A percentile compares a stretch with the other conserved stretches of the same genome.
Conservation (phyloP, 2,113 vertebrate species). For the Mastomys coucha region DNA sequence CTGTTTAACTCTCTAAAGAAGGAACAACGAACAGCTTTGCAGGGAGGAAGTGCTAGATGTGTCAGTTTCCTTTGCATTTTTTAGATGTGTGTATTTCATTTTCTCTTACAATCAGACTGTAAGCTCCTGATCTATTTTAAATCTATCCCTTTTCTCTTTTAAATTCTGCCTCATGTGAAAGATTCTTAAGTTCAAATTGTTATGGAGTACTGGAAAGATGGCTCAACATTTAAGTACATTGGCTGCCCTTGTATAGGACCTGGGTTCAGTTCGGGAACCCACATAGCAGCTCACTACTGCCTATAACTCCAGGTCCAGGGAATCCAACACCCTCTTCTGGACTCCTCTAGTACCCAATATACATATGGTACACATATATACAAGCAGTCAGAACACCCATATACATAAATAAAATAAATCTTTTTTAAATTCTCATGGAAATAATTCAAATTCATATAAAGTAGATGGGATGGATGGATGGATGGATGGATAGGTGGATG, state of each 20-base stretch:
- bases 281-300: neutral
- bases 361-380: neutral
- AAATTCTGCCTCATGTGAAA: conserved; percentile 39
- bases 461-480: neutral
- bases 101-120: conserved; percentile 13
- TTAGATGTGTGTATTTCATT: neutral
- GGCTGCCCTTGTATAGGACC: neutral
- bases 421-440: conserved; percentile 33
- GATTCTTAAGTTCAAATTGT: conserved; percentile 43
- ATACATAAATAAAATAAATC: neutral
- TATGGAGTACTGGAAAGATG: neutral
- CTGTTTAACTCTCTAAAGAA: neutral
- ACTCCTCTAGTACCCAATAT: neutral
- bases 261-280: neutral
- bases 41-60: neutral
- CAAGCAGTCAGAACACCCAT: neutral
- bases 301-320: neutral
- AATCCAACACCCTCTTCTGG: neutral
- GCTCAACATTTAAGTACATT: neutral
- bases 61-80: conserved; percentile 1
- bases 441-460: conserved; percentile 13
- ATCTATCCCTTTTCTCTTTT: conserved; percentile 45
- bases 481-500: neutral
- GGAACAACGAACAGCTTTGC: neutral
- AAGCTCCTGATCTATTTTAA: conserved; percentile 39